Evolutionary conservation across 2,888 invertebrate species (phyloP).

Genomic region (Macroteleia sp.): DNA sequence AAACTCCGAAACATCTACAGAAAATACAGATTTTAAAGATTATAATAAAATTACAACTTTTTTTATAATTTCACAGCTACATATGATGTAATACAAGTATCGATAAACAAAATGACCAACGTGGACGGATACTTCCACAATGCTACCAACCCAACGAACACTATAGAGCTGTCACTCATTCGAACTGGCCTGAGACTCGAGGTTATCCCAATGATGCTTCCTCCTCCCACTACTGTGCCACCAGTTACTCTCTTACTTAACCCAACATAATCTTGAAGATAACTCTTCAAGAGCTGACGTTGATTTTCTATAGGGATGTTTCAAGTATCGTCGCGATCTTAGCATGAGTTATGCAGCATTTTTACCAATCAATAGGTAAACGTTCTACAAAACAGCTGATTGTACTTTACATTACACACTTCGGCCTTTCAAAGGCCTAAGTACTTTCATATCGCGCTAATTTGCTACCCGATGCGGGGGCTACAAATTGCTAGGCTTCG

Average conservation of each 20-base stretch:
- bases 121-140: constrained; percentile 76
- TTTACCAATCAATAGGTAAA: constrained; percentile 21
- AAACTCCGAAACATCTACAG: background rate
- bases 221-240: constrained; percentile 53
- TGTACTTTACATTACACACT: background rate
- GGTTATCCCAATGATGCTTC: constrained; percentile 68
- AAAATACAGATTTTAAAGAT: no score
- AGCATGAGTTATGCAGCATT: constrained; percentile 46
- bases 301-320: constrained; percentile 75
- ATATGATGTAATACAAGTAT: no score
- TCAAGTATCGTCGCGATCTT: constrained; percentile 68
- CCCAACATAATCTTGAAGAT: constrained; percentile 46
- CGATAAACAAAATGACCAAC: no score
- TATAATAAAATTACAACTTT: no score
- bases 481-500: constrained; percentile 7
- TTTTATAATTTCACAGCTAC: no score
- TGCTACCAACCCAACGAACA: constrained; percentile 79
- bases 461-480: constrained; percentile 13
- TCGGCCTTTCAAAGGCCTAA: constrained; percentile 20
- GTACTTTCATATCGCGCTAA: constrained; percentile 24
- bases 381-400: constrained; percentile 26
- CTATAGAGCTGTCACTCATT: constrained; percentile 83
- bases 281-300: constrained; percentile 65
- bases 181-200: constrained; percentile 69
- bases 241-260: constrained; percentile 51